Conservation (phyloP, 2,888 invertebrate genomes). For the Drosophila histrio region DNA sequence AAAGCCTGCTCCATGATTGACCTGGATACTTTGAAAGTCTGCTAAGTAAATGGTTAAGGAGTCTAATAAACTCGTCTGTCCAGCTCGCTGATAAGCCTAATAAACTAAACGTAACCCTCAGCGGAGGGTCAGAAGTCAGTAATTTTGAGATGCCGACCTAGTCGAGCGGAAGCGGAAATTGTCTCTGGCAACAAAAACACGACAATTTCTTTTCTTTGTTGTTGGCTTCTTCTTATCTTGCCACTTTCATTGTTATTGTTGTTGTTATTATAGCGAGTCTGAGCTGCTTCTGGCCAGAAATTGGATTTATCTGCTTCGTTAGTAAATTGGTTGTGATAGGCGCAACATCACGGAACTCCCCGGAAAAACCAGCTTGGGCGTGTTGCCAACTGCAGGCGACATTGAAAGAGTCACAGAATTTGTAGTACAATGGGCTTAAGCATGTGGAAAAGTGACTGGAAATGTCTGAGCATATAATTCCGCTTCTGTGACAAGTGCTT, state of each 20-base stretch:
- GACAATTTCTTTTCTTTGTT: slow-evolving; percentile 2
- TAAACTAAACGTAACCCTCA: slow-evolving; percentile 52
- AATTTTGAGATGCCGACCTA: slow-evolving; percentile 52
- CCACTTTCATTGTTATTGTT: slow-evolving; percentile 33
- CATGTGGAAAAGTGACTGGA: neutral
- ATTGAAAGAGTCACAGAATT: slow-evolving; percentile 23
- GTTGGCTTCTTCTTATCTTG: slow-evolving; percentile 6
- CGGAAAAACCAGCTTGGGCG: slow-evolving; percentile 41
- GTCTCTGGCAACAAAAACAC: slow-evolving; percentile 50
- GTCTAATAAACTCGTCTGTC: slow-evolving; percentile 57
- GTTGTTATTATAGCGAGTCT: slow-evolving; percentile 26
- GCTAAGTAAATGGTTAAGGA: slow-evolving; percentile 47
- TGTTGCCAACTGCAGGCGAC: slow-evolving; percentile 54
- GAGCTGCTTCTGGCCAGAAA: slow-evolving; percentile 64
- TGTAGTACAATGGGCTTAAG: neutral
- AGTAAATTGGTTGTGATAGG: slow-evolving; percentile 80
- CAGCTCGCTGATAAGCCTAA: slow-evolving; percentile 58
- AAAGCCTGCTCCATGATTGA: slow-evolving; percentile 11
- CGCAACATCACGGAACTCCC: slow-evolving; percentile 55
- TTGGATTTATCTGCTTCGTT: slow-evolving; percentile 81
- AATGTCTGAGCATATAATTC: neutral
- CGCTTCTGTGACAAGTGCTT: neutral
- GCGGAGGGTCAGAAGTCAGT: slow-evolving; percentile 22
- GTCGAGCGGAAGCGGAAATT: slow-evolving; percentile 72
- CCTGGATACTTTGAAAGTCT: neutral